Conservation (phyloP, 2,113 vertebrate species). For the Pholis gunnellus region DNA sequence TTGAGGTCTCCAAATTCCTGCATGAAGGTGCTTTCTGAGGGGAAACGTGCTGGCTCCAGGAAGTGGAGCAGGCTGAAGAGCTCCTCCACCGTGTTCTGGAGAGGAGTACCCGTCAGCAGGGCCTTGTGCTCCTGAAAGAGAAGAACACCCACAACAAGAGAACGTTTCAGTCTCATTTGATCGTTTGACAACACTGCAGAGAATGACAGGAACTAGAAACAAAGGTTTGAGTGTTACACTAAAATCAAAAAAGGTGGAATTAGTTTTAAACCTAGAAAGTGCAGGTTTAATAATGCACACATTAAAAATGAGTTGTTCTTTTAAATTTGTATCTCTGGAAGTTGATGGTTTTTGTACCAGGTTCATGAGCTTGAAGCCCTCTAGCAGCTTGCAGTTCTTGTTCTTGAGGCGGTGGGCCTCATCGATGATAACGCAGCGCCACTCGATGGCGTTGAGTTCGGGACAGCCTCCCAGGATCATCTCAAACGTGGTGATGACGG, state of each 20-base stretch:
- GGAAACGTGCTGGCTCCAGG: constrained; percentile 93
- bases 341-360: constrained; percentile 81
- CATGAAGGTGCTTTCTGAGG: constrained; percentile 96
- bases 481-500: constrained; percentile 98
- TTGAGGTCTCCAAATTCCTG: constrained; percentile 98
- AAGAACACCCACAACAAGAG: not conserved
- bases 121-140: constrained; percentile 94
- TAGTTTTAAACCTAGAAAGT: not conserved
- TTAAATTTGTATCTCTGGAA: not conserved
- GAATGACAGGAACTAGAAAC: not conserved
- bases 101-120: constrained; percentile 95
- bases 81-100: constrained; percentile 99
- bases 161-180: not conserved
- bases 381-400: constrained; percentile 98
- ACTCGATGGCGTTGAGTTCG: constrained; percentile 96
- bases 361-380: constrained; percentile 98
- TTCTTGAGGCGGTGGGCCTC: constrained; percentile 99
- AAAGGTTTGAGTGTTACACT: not conserved
- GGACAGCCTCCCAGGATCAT: constrained; percentile 99
- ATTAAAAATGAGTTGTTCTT: not conserved
- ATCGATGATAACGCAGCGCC: constrained; percentile 98
- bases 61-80: constrained; percentile 98
- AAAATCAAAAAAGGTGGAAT: not conserved
- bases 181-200: no score
- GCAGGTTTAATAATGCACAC: not conserved